Conservation (phyloP, 1,140 invertebrate species). For the Drosophila murphyi region DNA sequence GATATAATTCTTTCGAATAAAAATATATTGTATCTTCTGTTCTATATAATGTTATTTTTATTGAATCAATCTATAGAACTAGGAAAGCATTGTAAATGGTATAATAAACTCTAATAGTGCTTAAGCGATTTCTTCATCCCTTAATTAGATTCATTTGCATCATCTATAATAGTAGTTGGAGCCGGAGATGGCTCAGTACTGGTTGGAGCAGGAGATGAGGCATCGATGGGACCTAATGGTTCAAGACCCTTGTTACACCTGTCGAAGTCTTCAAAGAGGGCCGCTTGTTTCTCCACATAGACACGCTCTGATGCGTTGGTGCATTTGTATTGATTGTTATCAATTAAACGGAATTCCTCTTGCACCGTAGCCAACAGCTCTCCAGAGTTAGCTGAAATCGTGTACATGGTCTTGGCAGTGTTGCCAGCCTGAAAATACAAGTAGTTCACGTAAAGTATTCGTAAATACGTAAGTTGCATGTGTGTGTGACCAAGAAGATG, state of each 20-base stretch:
- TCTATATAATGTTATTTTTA: background rate
- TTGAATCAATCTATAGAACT: background rate
- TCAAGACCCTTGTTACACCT: conserved; percentile 16
- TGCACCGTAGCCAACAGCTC: conserved; percentile 42
- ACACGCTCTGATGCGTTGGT: conserved; percentile 60
- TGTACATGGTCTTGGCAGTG: conserved; percentile 58
- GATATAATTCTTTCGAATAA: too few relatives aligned
- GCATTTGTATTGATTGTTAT: conserved; percentile 29
- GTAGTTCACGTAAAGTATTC: too few relatives aligned
- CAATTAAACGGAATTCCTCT: conserved; percentile 46
- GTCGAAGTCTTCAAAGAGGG: conserved; percentile 15
- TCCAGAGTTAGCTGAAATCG: conserved; percentile 55
- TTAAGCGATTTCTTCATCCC: too few relatives aligned
- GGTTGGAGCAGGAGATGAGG: too few relatives aligned
- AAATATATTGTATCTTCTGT: background rate
- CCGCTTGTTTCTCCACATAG: conserved; percentile 43
- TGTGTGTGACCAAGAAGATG: background rate
- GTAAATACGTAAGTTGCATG: background rate
- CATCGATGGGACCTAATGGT: background rate
- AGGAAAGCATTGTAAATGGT: background rate
- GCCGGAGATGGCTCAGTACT: too few relatives aligned
- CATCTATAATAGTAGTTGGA: too few relatives aligned
- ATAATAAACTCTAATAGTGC: background rate
- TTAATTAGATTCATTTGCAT: too few relatives aligned
- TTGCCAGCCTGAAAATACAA: conserved; percentile 36